Base-by-base conservation (phyloP, 37 sponge, comb jelly and placozoan genomes). In the Bolinopsis microptera region DNA sequence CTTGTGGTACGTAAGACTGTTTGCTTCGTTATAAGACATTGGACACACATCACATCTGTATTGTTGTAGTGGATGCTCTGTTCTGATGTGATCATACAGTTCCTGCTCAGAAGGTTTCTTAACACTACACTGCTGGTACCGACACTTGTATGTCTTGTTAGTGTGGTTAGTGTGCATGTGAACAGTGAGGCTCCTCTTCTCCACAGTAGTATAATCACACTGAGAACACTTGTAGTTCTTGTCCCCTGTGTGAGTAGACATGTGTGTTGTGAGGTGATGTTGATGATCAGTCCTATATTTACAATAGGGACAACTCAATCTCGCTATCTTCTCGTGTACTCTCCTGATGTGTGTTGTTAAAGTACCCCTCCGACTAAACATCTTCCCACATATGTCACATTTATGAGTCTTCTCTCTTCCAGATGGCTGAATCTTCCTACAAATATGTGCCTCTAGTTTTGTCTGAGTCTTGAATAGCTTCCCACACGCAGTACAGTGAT, bases 1-100 rank as follows among this genome's bases (percentile, higher is more conserved):
- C 48, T 41, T 86, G 90, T 86, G 90, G 0, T 28, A 1, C 0
- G 90, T 41, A 24, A 86, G 27, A 86, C 18, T 0, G 2, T 40
- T 9, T 39, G 61, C 23, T 3, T 86, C 61, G 9, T 38, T 41
- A 40, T 39, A 86, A 18, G 90, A 86, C 90, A 86, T 86, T 0
- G 90, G 90, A 40, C 90, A 86, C 26, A 34, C 35, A 41, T 39
- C 61, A 86, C 90, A 86, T 30, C 36, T 35, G 61, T 86, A 26
- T 34, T 40, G 41, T 27, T 86, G 41, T 40, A 86, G 28, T 0
- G 90, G 90, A 25, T 86, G 90, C 8, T 86, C 90, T 28, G 90
- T 33, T 86, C 90, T 86, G 48, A 86, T 86, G 90, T 86, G 90
- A 5, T 86, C 90, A 27, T 86, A 40, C 61, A 86, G 61, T 41